These are phyloP conservation scores for Haliaeetus leucogaster DNA, from an alignment of 2,113 vertebrate species.

Conservation along the genomic window DNA sequence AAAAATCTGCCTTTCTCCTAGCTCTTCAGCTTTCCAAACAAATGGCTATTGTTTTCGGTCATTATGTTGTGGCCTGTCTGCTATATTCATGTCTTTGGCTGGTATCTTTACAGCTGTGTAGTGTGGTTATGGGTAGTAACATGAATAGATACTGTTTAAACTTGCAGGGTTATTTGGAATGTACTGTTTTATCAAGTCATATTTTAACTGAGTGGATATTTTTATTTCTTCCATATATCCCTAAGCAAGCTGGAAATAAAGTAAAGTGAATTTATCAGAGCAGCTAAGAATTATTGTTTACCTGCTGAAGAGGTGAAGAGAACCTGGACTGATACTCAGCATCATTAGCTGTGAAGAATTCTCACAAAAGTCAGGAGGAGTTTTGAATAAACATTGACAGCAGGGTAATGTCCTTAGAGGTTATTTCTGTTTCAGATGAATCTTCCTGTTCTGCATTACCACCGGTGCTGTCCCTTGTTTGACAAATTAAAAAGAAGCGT, in stretches of 20 bases:
- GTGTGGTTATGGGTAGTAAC: neutral
- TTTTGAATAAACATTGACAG: slow-evolving; percentile 9
- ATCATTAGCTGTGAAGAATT: neutral
- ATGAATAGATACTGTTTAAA: neutral
- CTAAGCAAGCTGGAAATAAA: neutral
- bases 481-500: slow-evolving; percentile 27
- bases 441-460: neutral
- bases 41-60: neutral
- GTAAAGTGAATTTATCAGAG: neutral
- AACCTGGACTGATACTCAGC: neutral
- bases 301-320: neutral
- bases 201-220: neutral
- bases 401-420: slow-evolving; percentile 1
- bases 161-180: neutral
- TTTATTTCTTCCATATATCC: neutral
- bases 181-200: neutral
- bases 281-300: neutral
- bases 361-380: neutral
- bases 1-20: neutral
- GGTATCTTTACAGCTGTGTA: neutral
- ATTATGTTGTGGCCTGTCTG: neutral
- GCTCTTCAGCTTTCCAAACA: neutral
- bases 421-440: slow-evolving; percentile 35
- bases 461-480: slow-evolving; percentile 3
- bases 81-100: neutral